Conservation (phyloP, 2,797 vertebrate species). For the Lagodon rhomboides region DNA sequence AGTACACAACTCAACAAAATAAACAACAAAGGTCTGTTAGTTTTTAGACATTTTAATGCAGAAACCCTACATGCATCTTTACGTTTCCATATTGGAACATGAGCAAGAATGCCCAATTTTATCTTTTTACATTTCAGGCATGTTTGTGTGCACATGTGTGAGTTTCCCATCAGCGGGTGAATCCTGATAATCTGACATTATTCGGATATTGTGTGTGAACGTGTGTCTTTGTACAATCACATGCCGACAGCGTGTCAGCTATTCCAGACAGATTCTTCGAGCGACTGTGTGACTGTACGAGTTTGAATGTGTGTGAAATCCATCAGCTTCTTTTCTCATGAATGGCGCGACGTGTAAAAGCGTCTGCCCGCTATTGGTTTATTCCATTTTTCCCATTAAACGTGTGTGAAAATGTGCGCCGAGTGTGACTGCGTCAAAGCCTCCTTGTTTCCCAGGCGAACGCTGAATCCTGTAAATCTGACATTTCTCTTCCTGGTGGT, state of each 20-base stretch:
- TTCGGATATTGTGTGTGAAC: neutral
- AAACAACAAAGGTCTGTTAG: too few species aligned
- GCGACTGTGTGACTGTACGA: constrained; percentile 1
- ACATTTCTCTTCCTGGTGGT: constrained; percentile 75
- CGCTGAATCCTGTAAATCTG: constrained; percentile 78
- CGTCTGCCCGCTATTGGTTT: neutral
- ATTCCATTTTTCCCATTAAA: constrained; percentile 22
- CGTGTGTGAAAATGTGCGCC: constrained; percentile 32
- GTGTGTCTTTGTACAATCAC: constrained; percentile 18
- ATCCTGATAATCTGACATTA: constrained; percentile 24
- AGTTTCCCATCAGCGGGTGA: constrained; percentile 33
- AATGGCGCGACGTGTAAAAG: constrained; percentile 14
- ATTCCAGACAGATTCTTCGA: neutral
- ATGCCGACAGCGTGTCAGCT: constrained; percentile 5
- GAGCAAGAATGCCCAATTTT: too few species aligned
- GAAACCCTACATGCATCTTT: too few species aligned
- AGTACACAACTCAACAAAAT: too few species aligned
- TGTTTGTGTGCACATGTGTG: constrained; percentile 1
- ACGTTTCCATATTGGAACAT: too few species aligned
- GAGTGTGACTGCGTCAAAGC: constrained; percentile 53
- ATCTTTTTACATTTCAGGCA: neutral
- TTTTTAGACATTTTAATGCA: too few species aligned
- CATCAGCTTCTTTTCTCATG: constrained; percentile 61
- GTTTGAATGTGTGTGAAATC: constrained; percentile 64
- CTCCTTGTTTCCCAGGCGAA: constrained; percentile 79